A percentile compares a stretch with the other conserved stretches of the same genome.
phyloP scores from a whole-genome alignment of 1,140 invertebrate genomes.

The Daktulosphaira vitifoliae region DNA sequence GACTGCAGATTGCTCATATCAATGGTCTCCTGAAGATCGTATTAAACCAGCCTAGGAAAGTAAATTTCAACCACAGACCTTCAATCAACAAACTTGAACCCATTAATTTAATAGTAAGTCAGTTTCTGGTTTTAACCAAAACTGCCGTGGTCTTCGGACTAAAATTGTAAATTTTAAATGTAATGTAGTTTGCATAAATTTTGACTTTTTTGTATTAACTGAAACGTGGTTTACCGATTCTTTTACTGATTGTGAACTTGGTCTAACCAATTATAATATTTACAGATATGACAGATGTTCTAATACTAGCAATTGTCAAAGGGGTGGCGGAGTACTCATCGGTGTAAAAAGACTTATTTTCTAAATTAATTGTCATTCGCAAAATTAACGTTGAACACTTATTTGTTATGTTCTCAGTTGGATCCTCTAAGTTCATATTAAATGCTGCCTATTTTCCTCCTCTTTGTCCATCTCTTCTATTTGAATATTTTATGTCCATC shows the following conservation, averaged over 20 bases:
- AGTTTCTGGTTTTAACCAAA: background rate
- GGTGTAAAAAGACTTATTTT: background rate
- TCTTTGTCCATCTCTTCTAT: background rate
- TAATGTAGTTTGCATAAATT: background rate
- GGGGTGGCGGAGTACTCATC: background rate
- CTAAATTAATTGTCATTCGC: background rate
- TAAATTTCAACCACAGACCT: background rate
- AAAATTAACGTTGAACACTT: background rate
- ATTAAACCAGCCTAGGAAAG: background rate
- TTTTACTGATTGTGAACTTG: background rate
- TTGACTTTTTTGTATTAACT: background rate
- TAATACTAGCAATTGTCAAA: background rate
- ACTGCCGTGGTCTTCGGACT: background rate
- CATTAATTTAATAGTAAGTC: background rate
- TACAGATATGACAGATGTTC: background rate
- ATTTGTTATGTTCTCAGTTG: background rate
- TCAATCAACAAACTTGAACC: background rate
- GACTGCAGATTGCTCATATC: background rate
- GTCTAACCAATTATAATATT: background rate
- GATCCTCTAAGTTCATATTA: background rate
- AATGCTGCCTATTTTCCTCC: background rate
- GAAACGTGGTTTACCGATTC: constrained; percentile 4
- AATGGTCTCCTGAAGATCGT: background rate
- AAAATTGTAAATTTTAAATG: constrained; percentile 12
- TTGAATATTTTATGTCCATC: background rate